Evolutionary conservation across 2,113 vertebrate species (phyloP).

Genomic region (Ascaphus truei): DNA sequence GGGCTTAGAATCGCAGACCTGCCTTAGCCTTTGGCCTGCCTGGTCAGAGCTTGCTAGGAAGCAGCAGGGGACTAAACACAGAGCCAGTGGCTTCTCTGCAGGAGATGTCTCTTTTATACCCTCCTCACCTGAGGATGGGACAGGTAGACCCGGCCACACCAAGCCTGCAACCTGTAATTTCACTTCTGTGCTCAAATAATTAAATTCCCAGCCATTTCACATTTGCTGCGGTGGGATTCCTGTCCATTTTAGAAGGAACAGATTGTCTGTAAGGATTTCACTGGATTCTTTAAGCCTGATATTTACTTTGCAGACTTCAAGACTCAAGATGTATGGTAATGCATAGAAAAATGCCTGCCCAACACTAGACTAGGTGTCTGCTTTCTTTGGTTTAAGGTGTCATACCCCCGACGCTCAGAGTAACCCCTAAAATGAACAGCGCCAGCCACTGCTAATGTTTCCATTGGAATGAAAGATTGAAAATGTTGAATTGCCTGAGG

Average conservation of each 20-base stretch:
- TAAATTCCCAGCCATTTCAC: slow-evolving; percentile 19
- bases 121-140: slow-evolving; percentile 37
- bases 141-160: slow-evolving; percentile 46
- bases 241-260: slow-evolving; percentile 15
- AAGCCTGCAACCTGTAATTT: slow-evolving; percentile 53
- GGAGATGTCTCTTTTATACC: slow-evolving; percentile 32
- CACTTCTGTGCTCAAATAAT: neutral
- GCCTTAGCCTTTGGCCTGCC: slow-evolving; percentile 46
- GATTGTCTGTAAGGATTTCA: neutral
- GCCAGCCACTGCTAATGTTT: no score
- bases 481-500: no score
- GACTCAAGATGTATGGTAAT: no score
- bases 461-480: no score
- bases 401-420: no score
- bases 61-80: slow-evolving; percentile 17
- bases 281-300: neutral
- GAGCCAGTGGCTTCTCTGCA: slow-evolving; percentile 31
- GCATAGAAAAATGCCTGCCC: no score
- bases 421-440: no score
- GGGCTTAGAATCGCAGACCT: slow-evolving; percentile 41
- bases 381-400: no score
- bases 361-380: no score
- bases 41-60: neutral
- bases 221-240: slow-evolving; percentile 4
- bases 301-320: neutral